Evolutionary conservation across 2,888 invertebrate genomes (phyloP).

Genomic region (Pterostichus niger): DNA sequence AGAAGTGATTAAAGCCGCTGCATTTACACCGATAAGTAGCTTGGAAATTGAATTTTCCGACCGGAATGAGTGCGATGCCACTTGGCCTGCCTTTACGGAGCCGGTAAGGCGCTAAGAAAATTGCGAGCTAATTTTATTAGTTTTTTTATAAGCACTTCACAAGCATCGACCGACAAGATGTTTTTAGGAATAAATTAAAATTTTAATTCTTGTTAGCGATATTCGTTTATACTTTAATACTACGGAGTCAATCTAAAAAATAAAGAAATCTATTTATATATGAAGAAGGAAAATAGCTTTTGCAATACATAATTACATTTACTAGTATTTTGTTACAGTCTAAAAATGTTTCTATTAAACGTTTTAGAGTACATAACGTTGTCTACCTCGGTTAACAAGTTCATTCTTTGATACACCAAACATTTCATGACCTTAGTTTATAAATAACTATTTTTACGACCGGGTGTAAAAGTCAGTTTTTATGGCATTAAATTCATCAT

Average conservation of each 20-base stretch:
- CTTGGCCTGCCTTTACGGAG: conserved; percentile 9
- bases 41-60: conserved; percentile 53
- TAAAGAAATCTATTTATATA: no score
- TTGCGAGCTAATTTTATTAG: conserved; percentile 49
- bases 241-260: background rate
- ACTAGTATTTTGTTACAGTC: no score
- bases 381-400: no score
- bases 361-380: no score
- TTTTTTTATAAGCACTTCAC: conserved; percentile 27
- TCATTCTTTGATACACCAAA: no score
- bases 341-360: no score
- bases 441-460: no score
- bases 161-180: conserved; percentile 1
- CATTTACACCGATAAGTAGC: conserved; percentile 55
- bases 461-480: no score
- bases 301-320: no score
- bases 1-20: conserved; percentile 51
- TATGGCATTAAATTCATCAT: no score
- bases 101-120: conserved; percentile 24
- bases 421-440: no score
- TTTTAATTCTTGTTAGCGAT: conserved; percentile 38
- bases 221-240: background rate
- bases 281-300: no score
- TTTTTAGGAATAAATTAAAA: conserved; percentile 49
- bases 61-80: conserved; percentile 8